Evolutionary conservation across 2,797 vertebrate species (phyloP).

Genomic region (Miichthys miiuy): DNA sequence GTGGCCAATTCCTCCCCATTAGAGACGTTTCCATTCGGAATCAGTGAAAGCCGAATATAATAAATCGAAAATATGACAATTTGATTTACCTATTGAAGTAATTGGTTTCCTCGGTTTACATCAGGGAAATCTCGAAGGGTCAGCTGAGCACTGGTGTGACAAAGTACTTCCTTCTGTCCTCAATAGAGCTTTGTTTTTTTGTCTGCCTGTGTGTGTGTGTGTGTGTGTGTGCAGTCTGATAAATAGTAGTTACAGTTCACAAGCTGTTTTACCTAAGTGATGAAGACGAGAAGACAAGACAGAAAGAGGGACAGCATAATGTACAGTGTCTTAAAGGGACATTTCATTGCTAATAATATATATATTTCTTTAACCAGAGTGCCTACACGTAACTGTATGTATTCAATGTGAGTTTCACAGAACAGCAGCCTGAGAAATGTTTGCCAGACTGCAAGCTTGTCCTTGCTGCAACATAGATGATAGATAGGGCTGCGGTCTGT

Average conservation of each 20-base stretch:
- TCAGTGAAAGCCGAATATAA: not conserved
- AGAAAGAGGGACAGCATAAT: not conserved
- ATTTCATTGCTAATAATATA: constrained; percentile 37
- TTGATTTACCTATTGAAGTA: not conserved
- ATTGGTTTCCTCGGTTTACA: not conserved
- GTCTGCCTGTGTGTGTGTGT: not conserved
- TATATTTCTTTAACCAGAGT: not conserved
- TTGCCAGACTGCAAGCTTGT: not conserved
- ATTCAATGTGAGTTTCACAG: not conserved
- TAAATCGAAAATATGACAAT: not conserved
- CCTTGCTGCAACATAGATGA: not conserved
- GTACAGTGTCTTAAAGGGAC: constrained; percentile 29
- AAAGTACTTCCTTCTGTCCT: constrained; percentile 65
- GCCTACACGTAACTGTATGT: not conserved
- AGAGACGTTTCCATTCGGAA: not conserved
- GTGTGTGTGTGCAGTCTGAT: constrained; percentile 1
- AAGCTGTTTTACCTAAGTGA: constrained; percentile 3
- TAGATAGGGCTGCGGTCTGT: not conserved
- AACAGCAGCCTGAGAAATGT: not conserved
- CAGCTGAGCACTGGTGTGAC: constrained; percentile 20
- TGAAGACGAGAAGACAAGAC: not conserved
- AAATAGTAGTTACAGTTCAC: not conserved
- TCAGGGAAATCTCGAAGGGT: not conserved
- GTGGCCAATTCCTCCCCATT: too few species aligned
- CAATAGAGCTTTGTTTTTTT: constrained; percentile 33